phyloP scores from a whole-genome alignment of 2,797 vertebrate genomes.

The Astyanax mexicanus region DNA sequence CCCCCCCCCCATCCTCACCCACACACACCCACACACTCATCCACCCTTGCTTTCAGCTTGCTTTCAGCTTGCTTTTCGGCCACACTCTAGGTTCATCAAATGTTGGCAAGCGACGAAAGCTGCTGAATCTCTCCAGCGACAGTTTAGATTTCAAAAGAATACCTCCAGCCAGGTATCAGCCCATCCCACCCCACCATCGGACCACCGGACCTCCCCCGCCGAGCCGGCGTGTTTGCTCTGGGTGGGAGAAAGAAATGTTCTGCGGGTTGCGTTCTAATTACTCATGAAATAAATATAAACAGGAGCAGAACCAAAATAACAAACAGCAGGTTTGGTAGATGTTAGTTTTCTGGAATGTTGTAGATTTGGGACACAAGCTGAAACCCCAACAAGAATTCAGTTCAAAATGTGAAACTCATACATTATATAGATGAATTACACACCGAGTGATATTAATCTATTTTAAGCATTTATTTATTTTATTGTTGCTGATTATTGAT shows the following conservation, averaged over 20 bases:
- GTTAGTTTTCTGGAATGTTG: neutral
- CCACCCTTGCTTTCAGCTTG: constrained; percentile 12
- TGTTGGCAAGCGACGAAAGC: constrained; percentile 59
- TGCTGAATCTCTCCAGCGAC: constrained; percentile 65
- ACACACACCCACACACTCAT: constrained; percentile 19
- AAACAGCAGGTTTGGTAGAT: neutral
- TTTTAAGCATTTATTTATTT: too few species aligned
- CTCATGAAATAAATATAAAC: constrained; percentile 55
- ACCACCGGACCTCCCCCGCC: constrained; percentile 73
- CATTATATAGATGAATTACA: too few species aligned
- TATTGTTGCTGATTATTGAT: too few species aligned
- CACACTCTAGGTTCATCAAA: constrained; percentile 65
- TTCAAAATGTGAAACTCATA: too few species aligned
- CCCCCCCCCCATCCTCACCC: neutral
- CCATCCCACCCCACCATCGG: constrained; percentile 63
- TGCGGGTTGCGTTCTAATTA: constrained; percentile 39
- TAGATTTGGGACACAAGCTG: neutral
- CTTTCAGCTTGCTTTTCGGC: constrained; percentile 50
- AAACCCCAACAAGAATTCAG: too few species aligned
- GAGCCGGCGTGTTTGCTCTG: constrained; percentile 75
- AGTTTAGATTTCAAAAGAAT: constrained; percentile 77
- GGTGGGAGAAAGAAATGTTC: constrained; percentile 57
- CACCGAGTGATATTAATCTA: too few species aligned
- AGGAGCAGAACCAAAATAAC: constrained; percentile 37
- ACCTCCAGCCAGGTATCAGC: constrained; percentile 63